A percentile compares a stretch with the other conserved stretches of the same genome.
Conservation (phyloP, 2,888 invertebrate genomes). For the Amblyjoppa fuscipennis region DNA sequence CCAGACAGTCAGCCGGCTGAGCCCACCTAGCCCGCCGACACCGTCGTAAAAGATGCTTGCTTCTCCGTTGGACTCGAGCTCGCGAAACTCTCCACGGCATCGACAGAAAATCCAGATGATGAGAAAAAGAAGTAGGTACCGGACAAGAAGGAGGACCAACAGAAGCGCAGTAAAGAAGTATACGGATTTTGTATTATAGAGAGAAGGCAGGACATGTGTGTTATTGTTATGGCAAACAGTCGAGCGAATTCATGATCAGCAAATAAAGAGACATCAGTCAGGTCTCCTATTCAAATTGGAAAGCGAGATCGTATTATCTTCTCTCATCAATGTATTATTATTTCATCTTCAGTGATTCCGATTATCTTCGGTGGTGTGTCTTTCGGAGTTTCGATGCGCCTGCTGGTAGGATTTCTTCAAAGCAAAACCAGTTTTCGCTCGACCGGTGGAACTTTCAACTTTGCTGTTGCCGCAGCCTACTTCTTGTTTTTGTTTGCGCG, state of each 20-base stretch:
- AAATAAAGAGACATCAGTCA: slow-evolving; percentile 34
- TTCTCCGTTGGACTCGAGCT: slow-evolving; percentile 5
- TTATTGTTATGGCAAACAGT: slow-evolving; percentile 61
- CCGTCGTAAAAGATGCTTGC: slow-evolving; percentile 63
- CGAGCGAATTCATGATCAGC: slow-evolving; percentile 58
- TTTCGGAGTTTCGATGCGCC: background rate
- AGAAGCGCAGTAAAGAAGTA: slow-evolving; percentile 40
- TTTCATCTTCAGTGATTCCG: background rate
- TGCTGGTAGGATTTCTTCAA: slow-evolving; percentile 16
- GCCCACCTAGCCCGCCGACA: slow-evolving; percentile 40
- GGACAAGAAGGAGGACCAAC: slow-evolving; percentile 33
- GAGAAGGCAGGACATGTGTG: slow-evolving; percentile 29
- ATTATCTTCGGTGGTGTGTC: background rate
- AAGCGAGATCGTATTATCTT: slow-evolving; percentile 44
- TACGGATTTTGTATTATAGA: slow-evolving; percentile 53
- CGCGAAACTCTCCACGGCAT: slow-evolving; percentile 48
- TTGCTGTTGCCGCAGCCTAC: slow-evolving; percentile 11
- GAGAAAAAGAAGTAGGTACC: slow-evolving; percentile 32
- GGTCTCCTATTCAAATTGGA: slow-evolving; percentile 10
- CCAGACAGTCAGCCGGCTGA: slow-evolving; percentile 52
- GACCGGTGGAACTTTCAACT: background rate
- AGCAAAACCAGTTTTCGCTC: slow-evolving; percentile 9
- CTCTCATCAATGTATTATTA: slow-evolving; percentile 28
- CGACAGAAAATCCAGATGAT: slow-evolving; percentile 56
- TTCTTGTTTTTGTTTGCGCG: slow-evolving; percentile 45